These are phyloP conservation scores for Orgyia antiqua DNA, from an alignment of 2,888 invertebrate genomes.

Conservation along the genomic window DNA sequence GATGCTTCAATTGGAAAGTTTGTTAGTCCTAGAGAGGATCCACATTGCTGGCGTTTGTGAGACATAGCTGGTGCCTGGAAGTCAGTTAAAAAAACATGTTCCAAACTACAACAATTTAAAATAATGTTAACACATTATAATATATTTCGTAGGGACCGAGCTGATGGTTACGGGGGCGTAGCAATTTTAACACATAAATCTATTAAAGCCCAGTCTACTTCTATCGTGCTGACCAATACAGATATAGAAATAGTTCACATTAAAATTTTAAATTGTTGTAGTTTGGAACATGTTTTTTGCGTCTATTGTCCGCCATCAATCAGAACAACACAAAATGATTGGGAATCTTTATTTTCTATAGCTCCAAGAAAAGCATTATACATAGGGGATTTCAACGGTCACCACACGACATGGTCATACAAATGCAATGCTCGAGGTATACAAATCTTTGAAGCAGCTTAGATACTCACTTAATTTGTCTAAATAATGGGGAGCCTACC, in stretches of 20 bases:
- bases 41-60: slow-evolving; percentile 23
- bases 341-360: slow-evolving; percentile 18
- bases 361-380: slow-evolving; percentile 6
- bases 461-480: slow-evolving; percentile 10
- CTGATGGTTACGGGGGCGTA: slow-evolving; percentile 24
- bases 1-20: slow-evolving; percentile 6
- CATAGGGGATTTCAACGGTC: slow-evolving; percentile 26
- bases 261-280: slow-evolving; percentile 17
- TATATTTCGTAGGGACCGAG: slow-evolving; percentile 16
- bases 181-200: slow-evolving; percentile 22
- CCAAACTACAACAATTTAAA: slow-evolving; percentile 19
- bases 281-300: slow-evolving; percentile 16
- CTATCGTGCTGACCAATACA: not conserved
- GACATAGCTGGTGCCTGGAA: slow-evolving; percentile 21
- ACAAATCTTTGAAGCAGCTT: slow-evolving; percentile 15
- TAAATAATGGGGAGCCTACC: no score
- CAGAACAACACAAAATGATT: slow-evolving; percentile 9
- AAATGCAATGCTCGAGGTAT: slow-evolving; percentile 19
- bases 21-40: slow-evolving; percentile 19
- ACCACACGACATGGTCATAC: slow-evolving; percentile 26
- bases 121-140: no score
- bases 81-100: slow-evolving; percentile 9
- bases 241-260: slow-evolving; percentile 16
- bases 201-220: slow-evolving; percentile 1
- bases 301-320: slow-evolving; percentile 16